A percentile compares a stretch with the other conserved stretches of the same genome.
Conservation (phyloP, 2,888 invertebrate genomes). For the Dicroscelio sp. region DNA sequence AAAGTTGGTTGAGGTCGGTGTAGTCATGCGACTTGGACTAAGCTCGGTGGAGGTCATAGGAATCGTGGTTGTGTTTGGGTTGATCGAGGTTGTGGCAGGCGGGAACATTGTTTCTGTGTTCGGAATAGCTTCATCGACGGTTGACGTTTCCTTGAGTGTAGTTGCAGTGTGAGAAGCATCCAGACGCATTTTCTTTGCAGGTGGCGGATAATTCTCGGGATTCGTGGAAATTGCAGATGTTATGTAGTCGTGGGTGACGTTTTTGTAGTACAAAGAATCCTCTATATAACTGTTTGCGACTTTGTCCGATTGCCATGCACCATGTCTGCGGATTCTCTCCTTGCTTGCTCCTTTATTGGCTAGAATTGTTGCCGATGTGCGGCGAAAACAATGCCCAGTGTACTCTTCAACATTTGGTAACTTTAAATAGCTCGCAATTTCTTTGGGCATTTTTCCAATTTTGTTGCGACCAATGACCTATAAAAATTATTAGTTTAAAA, state of each 20-base stretch:
- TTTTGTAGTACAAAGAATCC: background rate
- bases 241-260: background rate
- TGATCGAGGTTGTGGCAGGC: background rate
- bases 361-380: background rate
- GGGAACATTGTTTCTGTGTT: background rate
- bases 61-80: background rate
- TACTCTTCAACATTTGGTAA: background rate
- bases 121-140: background rate
- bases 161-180: background rate
- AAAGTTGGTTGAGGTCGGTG: no score
- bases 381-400: background rate
- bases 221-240: background rate
- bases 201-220: background rate
- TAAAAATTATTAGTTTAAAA: no score
- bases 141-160: no score
- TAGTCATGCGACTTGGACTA: no score
- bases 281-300: background rate
- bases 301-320: background rate
- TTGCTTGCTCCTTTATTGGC: background rate
- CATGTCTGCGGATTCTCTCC: background rate
- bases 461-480: slow-evolving; percentile 11
- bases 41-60: no score
- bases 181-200: background rate
- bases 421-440: background rate
- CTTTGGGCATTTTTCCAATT: background rate